Conservation (phyloP, 2,797 vertebrate species). For the Notolepis coatsorum region DNA sequence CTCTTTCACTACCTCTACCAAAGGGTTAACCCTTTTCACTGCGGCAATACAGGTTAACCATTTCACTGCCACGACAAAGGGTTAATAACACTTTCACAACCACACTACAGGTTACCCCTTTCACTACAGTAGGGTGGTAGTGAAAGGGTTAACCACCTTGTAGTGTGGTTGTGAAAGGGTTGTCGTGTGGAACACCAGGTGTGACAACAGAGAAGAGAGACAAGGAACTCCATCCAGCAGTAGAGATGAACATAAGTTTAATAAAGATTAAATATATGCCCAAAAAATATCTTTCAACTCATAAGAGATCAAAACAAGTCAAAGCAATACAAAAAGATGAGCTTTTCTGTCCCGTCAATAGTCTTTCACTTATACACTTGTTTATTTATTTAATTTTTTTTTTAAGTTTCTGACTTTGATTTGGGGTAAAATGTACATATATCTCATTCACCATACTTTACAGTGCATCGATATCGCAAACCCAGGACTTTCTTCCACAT, state of each 20-base stretch:
- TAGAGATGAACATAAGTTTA: slow-evolving; percentile 84
- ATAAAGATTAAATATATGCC: slow-evolving; percentile 85
- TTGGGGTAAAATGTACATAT: slow-evolving; percentile 61
- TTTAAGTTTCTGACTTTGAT: slow-evolving; percentile 64
- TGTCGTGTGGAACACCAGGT: too few species aligned
- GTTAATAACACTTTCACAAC: too few species aligned
- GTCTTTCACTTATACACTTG: slow-evolving; percentile 57
- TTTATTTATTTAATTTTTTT: slow-evolving; percentile 61
- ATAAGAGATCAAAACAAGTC: slow-evolving; percentile 69
- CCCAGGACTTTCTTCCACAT: slow-evolving; percentile 58
- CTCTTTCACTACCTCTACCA: too few species aligned
- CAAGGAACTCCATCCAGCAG: slow-evolving; percentile 23
- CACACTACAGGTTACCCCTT: too few species aligned
- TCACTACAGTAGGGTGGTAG: too few species aligned
- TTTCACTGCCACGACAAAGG: too few species aligned
- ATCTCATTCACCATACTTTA: slow-evolving; percentile 69
- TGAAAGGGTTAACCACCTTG: too few species aligned
- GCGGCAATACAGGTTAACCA: too few species aligned
- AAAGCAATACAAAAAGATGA: slow-evolving; percentile 76
- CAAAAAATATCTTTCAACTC: slow-evolving; percentile 74
- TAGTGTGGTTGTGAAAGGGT: too few species aligned
- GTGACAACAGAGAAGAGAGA: slow-evolving; percentile 33
- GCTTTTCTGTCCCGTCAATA: slow-evolving; percentile 57
- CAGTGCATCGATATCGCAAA: slow-evolving; percentile 70
- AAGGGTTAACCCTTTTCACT: too few species aligned